These are phyloP conservation scores for Drosophila tropicalis DNA, from an alignment of 1,140 invertebrate species.

Conservation along the genomic window DNA sequence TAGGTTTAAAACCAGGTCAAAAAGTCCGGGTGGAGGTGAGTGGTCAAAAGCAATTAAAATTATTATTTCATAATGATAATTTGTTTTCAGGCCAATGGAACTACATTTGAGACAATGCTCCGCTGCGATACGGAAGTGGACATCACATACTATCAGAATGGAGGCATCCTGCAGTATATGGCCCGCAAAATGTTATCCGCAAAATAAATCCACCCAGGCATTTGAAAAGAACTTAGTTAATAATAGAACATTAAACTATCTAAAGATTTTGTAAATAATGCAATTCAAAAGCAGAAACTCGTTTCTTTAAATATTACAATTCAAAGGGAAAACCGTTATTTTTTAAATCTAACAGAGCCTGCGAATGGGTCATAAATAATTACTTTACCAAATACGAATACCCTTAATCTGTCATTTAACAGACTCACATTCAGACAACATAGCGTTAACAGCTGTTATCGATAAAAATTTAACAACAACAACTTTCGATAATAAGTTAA, in stretches of 20 bases:
- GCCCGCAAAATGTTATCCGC: slow-evolving; percentile 89
- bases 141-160: slow-evolving; percentile 95
- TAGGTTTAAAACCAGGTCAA: slow-evolving; percentile 83
- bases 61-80: background rate
- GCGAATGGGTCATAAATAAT: background rate
- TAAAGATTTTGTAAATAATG: background rate
- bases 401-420: background rate
- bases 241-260: too few relatives aligned
- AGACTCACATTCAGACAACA: background rate
- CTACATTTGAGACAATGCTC: slow-evolving; percentile 72
- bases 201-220: too few relatives aligned
- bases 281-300: background rate
- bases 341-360: background rate
- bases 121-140: slow-evolving; percentile 99
- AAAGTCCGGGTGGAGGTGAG: slow-evolving; percentile 76
- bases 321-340: background rate
- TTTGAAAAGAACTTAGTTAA: too few relatives aligned
- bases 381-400: background rate
- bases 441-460: too few relatives aligned
- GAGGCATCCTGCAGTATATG: slow-evolving; percentile 99
- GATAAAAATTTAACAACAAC: background rate
- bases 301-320: background rate
- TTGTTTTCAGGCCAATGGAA: slow-evolving; percentile 83
- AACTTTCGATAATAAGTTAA: background rate
- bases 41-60: slow-evolving; percentile 18